phyloP scores from a whole-genome alignment of 2,113 vertebrate species.

The Cynoglossus semilaevis region DNA sequence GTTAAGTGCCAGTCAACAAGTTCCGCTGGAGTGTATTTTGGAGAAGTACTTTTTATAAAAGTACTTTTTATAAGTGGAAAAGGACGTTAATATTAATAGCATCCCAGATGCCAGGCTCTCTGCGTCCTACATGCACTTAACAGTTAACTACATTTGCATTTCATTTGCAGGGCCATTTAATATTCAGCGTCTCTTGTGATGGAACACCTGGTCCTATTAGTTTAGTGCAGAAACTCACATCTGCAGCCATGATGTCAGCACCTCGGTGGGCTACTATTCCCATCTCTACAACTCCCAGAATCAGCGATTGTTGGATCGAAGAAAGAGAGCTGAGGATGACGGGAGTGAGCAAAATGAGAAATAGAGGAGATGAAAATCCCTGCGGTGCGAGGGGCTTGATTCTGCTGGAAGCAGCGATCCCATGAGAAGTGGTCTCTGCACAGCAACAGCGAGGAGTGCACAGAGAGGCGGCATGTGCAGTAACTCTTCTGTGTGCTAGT shows the following conservation, averaged over 20 bases:
- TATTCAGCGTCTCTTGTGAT: slow-evolving; percentile 48
- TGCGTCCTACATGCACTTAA: slow-evolving; percentile 51
- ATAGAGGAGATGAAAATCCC: slow-evolving; percentile 47
- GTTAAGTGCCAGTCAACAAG: slow-evolving; percentile 55
- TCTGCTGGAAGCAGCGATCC: slow-evolving; percentile 32
- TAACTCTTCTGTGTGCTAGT: slow-evolving; percentile 32
- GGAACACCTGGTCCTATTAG: slow-evolving; percentile 69
- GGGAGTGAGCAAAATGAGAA: slow-evolving; percentile 29
- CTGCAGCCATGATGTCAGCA: slow-evolving; percentile 62
- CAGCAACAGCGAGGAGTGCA: slow-evolving; percentile 21
- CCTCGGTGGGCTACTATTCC: slow-evolving; percentile 56
- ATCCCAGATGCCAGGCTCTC: slow-evolving; percentile 54
- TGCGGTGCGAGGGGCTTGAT: slow-evolving; percentile 33
- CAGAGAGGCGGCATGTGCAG: slow-evolving; percentile 28
- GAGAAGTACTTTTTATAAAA: slow-evolving; percentile 27
- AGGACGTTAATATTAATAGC: slow-evolving; percentile 53
- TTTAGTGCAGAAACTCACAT: slow-evolving; percentile 59
- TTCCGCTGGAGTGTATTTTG: slow-evolving; percentile 42
- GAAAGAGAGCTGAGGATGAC: slow-evolving; percentile 48
- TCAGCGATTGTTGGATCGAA: slow-evolving; percentile 30
- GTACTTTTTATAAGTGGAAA: slow-evolving; percentile 34
- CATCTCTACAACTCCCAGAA: slow-evolving; percentile 48
- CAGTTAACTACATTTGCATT: slow-evolving; percentile 60
- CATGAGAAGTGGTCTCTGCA: slow-evolving; percentile 35
- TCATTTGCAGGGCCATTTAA: slow-evolving; percentile 53